phyloP scores from a whole-genome alignment of 2,113 vertebrate species.

The Corydoras sp. region DNA sequence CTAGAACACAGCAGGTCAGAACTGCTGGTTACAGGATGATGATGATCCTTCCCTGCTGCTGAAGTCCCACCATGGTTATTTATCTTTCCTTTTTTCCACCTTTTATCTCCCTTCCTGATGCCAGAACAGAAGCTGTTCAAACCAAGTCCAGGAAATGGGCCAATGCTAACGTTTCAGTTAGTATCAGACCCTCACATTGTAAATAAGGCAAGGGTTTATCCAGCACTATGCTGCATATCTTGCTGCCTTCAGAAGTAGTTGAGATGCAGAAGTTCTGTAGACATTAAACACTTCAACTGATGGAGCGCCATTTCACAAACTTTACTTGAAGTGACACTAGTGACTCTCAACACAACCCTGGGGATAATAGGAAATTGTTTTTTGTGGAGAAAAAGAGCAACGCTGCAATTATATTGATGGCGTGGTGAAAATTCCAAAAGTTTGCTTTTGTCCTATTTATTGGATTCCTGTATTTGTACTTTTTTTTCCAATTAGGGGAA shows the following conservation, averaged over 20 bases:
- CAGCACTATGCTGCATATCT: constrained; percentile 5
- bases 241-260: background rate
- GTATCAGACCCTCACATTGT: background rate
- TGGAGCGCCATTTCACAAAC: background rate
- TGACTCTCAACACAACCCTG: too few species aligned
- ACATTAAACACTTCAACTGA: background rate
- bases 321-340: background rate
- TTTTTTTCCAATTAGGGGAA: background rate
- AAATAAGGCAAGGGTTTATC: constrained; percentile 5
- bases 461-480: too few species aligned
- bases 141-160: constrained; percentile 12
- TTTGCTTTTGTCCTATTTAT: too few species aligned
- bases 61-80: constrained; percentile 27
- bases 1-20: constrained; percentile 16
- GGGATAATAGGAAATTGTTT: background rate
- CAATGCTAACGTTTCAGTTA: constrained; percentile 29
- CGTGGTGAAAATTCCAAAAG: too few species aligned
- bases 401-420: too few species aligned
- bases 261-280: background rate
- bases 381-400: background rate
- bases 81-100: constrained; percentile 14
- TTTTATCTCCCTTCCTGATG: constrained; percentile 6
- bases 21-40: constrained; percentile 18
- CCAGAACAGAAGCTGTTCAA: constrained; percentile 29
- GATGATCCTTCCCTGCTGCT: constrained; percentile 26